phyloP scores from a whole-genome alignment of 2,797 vertebrate genomes.

The Leptodactylus fallax region DNA sequence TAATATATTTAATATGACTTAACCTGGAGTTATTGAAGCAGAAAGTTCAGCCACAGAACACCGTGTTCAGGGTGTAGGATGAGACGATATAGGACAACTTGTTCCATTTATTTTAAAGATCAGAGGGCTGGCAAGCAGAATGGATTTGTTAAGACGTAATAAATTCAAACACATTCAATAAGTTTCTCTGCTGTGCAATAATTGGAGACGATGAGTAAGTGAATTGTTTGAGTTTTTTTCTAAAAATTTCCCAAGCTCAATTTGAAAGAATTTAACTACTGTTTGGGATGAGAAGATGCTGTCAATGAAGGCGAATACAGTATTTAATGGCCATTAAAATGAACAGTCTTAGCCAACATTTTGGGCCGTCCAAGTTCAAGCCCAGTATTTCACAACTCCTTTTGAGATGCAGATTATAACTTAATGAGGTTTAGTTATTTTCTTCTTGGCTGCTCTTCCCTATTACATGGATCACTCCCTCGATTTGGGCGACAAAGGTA shows the following conservation, averaged over 20 bases:
- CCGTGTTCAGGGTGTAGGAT: not conserved
- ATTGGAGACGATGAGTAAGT: not conserved
- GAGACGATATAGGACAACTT: not conserved
- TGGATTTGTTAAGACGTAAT: not conserved
- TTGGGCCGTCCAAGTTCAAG: not conserved
- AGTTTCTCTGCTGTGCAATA: not conserved
- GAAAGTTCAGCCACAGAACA: not conserved
- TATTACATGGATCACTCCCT: not conserved
- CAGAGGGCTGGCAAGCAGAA: not conserved
- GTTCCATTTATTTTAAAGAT: conserved; percentile 3
- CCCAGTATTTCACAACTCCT: not conserved
- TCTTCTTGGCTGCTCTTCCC: not conserved
- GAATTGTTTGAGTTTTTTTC: not conserved
- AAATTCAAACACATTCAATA: not conserved
- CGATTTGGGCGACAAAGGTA: not conserved
- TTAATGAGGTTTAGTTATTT: not conserved
- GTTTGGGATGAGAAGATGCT: not conserved
- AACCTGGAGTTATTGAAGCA: not conserved
- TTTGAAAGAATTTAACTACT: not conserved
- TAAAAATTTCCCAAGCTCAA: not conserved
- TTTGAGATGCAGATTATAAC: not conserved
- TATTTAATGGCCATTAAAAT: conserved; percentile 6
- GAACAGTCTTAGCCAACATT: not conserved
- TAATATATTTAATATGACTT: not conserved
- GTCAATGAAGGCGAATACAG: not conserved